Evolutionary conservation across 2,113 vertebrate species (phyloP).

Genomic region (Peromyscus californicus): DNA sequence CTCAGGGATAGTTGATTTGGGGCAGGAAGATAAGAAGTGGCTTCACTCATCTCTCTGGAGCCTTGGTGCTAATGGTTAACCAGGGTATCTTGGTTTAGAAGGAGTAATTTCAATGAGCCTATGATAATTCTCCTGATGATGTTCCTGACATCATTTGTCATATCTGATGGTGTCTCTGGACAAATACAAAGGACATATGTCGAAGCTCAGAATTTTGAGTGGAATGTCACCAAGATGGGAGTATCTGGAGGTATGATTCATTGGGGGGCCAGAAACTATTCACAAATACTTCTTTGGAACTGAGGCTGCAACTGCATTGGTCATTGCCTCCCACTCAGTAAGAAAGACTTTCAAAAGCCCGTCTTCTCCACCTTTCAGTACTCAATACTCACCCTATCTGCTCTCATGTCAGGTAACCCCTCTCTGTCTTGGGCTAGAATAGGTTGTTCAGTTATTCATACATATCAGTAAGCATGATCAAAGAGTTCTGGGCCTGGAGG

Average conservation of each 20-base stretch:
- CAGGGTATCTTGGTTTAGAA: not conserved
- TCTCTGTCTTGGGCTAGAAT: not conserved
- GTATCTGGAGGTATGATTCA: not conserved
- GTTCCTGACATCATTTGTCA: not conserved
- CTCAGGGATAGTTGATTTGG: not conserved
- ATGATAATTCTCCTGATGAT: not conserved
- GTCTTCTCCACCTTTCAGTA: not conserved
- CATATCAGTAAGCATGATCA: not conserved
- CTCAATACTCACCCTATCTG: accelerated
- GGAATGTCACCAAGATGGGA: not conserved
- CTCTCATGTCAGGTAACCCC: not conserved
- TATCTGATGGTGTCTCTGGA: not conserved
- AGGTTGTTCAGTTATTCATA: not conserved
- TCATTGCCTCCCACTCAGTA: not conserved
- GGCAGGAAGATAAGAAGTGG: not conserved
- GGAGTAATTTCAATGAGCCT: not conserved
- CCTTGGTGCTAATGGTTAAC: not conserved
- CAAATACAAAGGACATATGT: not conserved
- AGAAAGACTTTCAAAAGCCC: not conserved
- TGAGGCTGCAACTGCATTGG: not conserved
- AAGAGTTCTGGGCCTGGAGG: not conserved
- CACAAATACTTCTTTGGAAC: not conserved
- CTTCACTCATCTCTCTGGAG: not conserved
- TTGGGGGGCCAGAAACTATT: not conserved
- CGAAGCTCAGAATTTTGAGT: not conserved